These are phyloP conservation scores for Phalacrocorax carbo DNA, from an alignment of 2,113 vertebrate species.

Conservation along the genomic window DNA sequence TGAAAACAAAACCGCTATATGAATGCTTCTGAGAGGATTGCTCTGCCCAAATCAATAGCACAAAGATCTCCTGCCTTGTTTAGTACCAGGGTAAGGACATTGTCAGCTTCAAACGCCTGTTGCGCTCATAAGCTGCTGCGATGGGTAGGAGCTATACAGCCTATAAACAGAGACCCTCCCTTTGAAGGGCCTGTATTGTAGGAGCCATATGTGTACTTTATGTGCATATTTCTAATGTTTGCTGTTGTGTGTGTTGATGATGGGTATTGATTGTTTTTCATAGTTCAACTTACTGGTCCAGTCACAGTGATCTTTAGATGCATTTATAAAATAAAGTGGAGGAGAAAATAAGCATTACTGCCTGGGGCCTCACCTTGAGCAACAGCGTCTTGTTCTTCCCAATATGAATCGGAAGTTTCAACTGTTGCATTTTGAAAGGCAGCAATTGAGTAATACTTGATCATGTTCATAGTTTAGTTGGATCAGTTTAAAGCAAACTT, in stretches of 20 bases:
- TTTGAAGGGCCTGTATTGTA: not conserved
- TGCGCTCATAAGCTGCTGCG: not conserved
- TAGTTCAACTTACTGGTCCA: not conserved
- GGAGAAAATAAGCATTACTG: not conserved
- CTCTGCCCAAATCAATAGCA: not conserved
- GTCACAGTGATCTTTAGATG: not conserved
- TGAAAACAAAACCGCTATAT: not conserved
- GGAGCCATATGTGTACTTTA: not conserved
- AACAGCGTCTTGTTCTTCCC: not conserved
- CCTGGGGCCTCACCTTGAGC: not conserved
- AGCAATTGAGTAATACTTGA: not conserved
- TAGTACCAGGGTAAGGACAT: not conserved
- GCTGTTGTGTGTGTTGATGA: not conserved
- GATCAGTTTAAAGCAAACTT: not conserved
- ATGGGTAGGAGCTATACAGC: not conserved
- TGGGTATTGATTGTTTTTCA: not conserved
- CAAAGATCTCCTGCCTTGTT: not conserved
- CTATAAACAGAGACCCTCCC: not conserved
- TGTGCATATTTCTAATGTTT: not conserved
- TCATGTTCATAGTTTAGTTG: not conserved
- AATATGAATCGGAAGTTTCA: not conserved
- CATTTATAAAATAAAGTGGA: not conserved
- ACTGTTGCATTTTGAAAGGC: not conserved
- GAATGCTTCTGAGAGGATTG: not conserved
- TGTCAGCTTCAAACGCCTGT: not conserved